These are phyloP conservation scores for Drosophila suboccidentalis DNA, from an alignment of 2,888 invertebrate species.

Conservation along the genomic window DNA sequence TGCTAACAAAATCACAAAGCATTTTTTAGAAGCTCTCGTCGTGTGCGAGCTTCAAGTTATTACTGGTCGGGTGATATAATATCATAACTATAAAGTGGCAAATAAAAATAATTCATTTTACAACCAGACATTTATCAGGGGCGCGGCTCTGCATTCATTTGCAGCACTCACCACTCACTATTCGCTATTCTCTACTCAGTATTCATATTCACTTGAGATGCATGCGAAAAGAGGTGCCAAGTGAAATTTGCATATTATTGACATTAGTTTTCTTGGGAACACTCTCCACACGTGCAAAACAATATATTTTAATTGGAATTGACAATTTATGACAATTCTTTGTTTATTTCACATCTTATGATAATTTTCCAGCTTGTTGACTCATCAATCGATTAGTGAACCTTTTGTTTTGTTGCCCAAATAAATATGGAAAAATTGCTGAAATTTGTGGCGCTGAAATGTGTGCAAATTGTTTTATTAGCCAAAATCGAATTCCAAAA, in stretches of 20 bases:
- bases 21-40: constrained; percentile 12
- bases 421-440: constrained; percentile 16
- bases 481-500: constrained; percentile 6
- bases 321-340: constrained; percentile 61
- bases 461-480: constrained; percentile 75
- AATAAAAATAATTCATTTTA: constrained; percentile 45
- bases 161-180: constrained; percentile 18
- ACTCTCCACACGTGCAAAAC: constrained; percentile 32
- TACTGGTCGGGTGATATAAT: constrained; percentile 30
- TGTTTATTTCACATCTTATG: constrained; percentile 62
- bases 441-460: constrained; percentile 28
- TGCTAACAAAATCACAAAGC: constrained; percentile 15
- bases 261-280: constrained; percentile 28
- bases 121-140: constrained; percentile 34
- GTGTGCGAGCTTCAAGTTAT: constrained; percentile 1
- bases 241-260: constrained; percentile 57
- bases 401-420: neutral
- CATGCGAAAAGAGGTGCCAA: constrained; percentile 29
- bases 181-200: neutral
- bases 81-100: constrained; percentile 26
- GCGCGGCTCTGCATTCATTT: constrained; percentile 34
- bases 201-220: constrained; percentile 44
- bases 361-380: constrained; percentile 8
- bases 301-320: constrained; percentile 60
- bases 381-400: neutral